Conservation (phyloP, 2,888 invertebrate genomes). For the Ganaspis brasiliensis region DNA sequence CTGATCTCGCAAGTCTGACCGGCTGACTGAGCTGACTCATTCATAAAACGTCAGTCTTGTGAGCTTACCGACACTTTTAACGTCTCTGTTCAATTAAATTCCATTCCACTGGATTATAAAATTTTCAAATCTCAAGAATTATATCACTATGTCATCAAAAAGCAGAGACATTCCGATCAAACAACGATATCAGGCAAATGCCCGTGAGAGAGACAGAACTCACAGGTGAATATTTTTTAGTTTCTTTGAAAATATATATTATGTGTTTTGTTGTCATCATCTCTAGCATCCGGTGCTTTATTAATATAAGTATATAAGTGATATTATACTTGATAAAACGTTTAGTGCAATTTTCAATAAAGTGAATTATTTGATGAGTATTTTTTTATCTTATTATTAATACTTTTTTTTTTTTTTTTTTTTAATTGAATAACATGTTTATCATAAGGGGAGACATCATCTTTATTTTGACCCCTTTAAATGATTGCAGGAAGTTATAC, state of each 20-base stretch:
- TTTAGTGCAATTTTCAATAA: too few relatives aligned
- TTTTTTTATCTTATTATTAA: too few relatives aligned
- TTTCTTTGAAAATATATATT: neutral
- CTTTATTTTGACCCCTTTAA: too few relatives aligned
- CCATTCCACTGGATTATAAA: neutral
- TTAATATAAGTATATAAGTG: too few relatives aligned
- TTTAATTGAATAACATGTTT: too few relatives aligned
- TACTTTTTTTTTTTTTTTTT: too few relatives aligned
- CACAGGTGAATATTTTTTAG: constrained; percentile 85
- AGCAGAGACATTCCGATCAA: constrained; percentile 70
- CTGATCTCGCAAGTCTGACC: constrained; percentile 8
- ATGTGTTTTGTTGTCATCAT: too few relatives aligned
- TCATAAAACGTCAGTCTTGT: constrained; percentile 40
- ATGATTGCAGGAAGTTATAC: too few relatives aligned
- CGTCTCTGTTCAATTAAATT: neutral
- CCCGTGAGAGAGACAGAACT: constrained; percentile 90
- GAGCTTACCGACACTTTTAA: neutral
- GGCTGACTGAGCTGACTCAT: constrained; percentile 43
- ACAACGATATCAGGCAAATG: constrained; percentile 90
- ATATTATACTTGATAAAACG: too few relatives aligned
- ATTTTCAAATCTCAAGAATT: neutral
- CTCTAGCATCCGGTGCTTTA: too few relatives aligned
- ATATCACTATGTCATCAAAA: constrained; percentile 21
- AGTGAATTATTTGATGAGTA: too few relatives aligned
- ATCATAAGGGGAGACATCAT: too few relatives aligned